These are phyloP conservation scores for Lagria hirta DNA, from an alignment of 2,888 invertebrate genomes.

Conservation along the genomic window DNA sequence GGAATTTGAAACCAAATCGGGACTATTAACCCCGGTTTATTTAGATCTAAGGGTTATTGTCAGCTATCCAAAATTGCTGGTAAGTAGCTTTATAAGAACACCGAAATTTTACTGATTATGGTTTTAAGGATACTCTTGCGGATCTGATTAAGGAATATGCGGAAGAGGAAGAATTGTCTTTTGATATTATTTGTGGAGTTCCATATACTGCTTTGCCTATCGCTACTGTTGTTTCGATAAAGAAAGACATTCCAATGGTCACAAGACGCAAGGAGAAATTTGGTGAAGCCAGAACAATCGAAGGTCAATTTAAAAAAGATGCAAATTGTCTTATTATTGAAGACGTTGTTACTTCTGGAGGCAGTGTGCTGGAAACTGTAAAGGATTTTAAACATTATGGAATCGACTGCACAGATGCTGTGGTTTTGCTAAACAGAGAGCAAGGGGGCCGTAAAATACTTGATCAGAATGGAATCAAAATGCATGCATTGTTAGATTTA, in stretches of 20 bases:
- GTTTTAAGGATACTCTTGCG: conserved; percentile 62
- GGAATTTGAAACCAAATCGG: conserved; percentile 88
- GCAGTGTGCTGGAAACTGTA: conserved; percentile 90
- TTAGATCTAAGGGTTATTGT: conserved; percentile 93
- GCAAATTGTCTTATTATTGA: conserved; percentile 88
- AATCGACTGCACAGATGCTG: conserved; percentile 64
- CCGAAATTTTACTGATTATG: no score
- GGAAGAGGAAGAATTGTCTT: conserved; percentile 54
- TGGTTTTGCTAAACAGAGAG: conserved; percentile 87
- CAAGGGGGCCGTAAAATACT: conserved; percentile 85
- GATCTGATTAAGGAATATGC: conserved; percentile 60
- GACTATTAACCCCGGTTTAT: conserved; percentile 90
- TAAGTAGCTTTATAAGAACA: conserved; percentile 56
- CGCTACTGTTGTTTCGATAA: conserved; percentile 79
- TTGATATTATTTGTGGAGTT: conserved; percentile 85
- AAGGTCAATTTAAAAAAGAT: conserved; percentile 78
- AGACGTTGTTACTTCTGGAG: conserved; percentile 92
- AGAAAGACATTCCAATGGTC: conserved; percentile 79
- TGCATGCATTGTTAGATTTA: conserved; percentile 71
- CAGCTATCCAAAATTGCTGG: conserved; percentile 86
- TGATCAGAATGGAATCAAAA: conserved; percentile 65
- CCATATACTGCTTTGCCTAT: conserved; percentile 97
- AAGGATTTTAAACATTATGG: conserved; percentile 69
- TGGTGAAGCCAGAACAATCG: conserved; percentile 93
- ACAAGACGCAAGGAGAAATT: conserved; percentile 91